phyloP scores from a whole-genome alignment of 2,113 vertebrate species.

The Tiliqua scincoides region DNA sequence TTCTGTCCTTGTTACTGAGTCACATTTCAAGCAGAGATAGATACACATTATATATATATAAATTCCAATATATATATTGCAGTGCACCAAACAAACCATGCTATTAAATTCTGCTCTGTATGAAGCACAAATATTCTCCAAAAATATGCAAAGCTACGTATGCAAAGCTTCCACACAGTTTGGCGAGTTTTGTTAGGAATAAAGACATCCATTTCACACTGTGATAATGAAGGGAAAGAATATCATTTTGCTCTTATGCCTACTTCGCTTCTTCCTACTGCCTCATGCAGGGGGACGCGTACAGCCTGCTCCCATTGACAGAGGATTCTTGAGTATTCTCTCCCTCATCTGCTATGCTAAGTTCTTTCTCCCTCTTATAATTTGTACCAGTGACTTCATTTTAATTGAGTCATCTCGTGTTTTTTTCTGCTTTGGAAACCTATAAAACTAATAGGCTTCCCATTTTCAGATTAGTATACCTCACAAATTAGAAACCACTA shows the following conservation, averaged over 20 bases:
- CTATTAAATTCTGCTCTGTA: neutral
- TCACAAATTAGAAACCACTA: neutral
- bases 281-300: neutral
- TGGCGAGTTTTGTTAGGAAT: conserved; percentile 6
- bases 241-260: neutral
- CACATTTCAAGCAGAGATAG: neutral
- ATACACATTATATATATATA: neutral
- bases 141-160: neutral
- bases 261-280: neutral
- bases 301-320: neutral
- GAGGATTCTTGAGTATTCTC: neutral
- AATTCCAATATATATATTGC: too few species aligned
- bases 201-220: conserved; percentile 17
- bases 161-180: neutral
- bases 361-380: neutral
- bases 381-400: neutral
- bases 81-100: conserved; percentile 8
- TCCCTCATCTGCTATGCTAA: neutral
- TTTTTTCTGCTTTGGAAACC: neutral
- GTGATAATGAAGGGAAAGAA: neutral
- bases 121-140: neutral
- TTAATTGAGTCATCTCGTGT: neutral
- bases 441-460: neutral
- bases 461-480: neutral
- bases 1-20: conserved; percentile 17